phyloP scores from a whole-genome alignment of 2,113 vertebrate genomes.

The Pogona vitticeps region DNA sequence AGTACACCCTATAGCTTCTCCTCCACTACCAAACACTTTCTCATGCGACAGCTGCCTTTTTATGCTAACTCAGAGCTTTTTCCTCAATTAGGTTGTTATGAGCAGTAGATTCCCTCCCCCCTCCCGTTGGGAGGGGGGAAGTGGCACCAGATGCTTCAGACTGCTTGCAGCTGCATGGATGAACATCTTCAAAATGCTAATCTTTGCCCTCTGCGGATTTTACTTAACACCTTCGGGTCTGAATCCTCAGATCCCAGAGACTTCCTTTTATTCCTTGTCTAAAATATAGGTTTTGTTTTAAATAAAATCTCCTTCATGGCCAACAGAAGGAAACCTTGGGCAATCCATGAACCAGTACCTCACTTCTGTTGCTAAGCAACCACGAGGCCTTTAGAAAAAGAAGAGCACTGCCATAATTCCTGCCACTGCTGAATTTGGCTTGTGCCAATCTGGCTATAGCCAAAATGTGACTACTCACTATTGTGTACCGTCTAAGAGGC shows the following conservation, averaged over 20 bases:
- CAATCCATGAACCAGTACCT: background rate
- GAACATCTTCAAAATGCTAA: background rate
- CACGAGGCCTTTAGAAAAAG: background rate
- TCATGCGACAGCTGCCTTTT: background rate
- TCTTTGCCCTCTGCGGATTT: background rate
- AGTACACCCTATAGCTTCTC: background rate
- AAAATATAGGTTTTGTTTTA: background rate
- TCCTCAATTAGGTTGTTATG: background rate
- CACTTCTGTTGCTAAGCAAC: background rate
- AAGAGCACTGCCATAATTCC: background rate
- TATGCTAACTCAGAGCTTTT: background rate
- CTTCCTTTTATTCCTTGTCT: background rate
- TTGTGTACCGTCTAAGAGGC: background rate
- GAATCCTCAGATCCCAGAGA: background rate
- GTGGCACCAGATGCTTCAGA: background rate
- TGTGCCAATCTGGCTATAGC: background rate
- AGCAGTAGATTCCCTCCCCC: too few relatives aligned
- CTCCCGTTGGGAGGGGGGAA: background rate
- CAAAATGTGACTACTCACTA: background rate
- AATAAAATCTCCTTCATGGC: background rate
- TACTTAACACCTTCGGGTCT: background rate
- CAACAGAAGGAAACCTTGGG: background rate
- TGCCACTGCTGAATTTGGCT: background rate
- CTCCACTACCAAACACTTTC: background rate
- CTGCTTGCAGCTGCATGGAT: background rate